Evolutionary conservation across 1,140 invertebrate species (phyloP).

Genomic region (Parasteatoda tepidariorum): DNA sequence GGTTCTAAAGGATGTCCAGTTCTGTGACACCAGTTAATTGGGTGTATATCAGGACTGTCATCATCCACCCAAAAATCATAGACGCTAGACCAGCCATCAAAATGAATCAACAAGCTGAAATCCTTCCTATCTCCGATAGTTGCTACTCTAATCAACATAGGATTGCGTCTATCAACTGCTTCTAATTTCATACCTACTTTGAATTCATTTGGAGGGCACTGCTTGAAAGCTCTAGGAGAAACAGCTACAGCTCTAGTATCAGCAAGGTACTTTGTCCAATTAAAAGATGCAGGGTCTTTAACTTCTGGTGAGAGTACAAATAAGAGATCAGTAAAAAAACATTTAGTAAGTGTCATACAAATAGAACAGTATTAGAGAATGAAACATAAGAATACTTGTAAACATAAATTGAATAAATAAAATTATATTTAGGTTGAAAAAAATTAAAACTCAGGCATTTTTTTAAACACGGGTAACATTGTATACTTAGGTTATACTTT

Average conservation of each 20-base stretch:
- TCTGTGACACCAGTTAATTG: constrained; percentile 88
- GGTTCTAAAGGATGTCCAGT: constrained; percentile 87
- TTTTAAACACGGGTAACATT: too few species aligned
- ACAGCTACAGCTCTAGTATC: constrained; percentile 81
- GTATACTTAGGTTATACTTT: too few species aligned
- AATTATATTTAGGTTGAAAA: too few species aligned
- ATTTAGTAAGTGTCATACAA: background rate
- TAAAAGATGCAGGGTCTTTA: constrained; percentile 79
- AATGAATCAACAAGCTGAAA: constrained; percentile 79
- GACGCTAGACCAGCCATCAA: constrained; percentile 89
- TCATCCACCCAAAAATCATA: constrained; percentile 92
- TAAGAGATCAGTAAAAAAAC: too few species aligned
- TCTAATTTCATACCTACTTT: constrained; percentile 89
- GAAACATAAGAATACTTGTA: background rate
- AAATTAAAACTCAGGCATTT: too few species aligned
- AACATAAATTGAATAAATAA: background rate
- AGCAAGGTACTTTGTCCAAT: constrained; percentile 86
- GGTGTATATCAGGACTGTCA: constrained; percentile 90
- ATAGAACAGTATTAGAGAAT: background rate
- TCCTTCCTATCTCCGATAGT: constrained; percentile 79
- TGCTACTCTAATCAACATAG: constrained; percentile 85
- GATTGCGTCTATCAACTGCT: constrained; percentile 87
- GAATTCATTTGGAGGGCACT: constrained; percentile 82
- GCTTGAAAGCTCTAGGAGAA: constrained; percentile 85
- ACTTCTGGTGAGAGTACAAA: constrained; percentile 71